phyloP scores from a whole-genome alignment of 2,113 vertebrate species.

The Chionis minor region DNA sequence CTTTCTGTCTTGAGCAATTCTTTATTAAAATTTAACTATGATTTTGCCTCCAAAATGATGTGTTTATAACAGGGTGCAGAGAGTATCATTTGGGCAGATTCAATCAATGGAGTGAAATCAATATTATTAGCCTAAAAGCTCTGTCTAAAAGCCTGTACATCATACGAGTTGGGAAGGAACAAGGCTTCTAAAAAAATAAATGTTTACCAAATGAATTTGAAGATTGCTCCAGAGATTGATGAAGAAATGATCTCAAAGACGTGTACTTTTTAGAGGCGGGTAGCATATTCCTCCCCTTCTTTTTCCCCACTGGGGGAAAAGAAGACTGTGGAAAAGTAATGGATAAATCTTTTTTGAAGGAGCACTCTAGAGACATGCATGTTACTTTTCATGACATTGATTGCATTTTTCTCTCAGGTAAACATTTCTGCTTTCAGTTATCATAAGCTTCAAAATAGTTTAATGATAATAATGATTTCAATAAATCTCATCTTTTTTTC shows the following conservation, averaged over 20 bases:
- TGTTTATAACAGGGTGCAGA: not conserved
- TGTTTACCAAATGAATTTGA: not conserved
- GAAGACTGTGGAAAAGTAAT: not conserved
- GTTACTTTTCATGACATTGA: not conserved
- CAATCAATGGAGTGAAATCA: not conserved
- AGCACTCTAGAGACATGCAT: not conserved
- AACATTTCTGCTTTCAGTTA: not conserved
- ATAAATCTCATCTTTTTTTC: not conserved
- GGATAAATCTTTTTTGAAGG: not conserved
- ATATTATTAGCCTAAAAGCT: slow-evolving; percentile 15
- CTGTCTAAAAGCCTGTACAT: not conserved
- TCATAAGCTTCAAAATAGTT: not conserved
- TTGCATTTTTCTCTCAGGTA: not conserved
- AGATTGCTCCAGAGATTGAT: not conserved
- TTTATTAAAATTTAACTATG: not conserved
- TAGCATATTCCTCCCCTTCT: not conserved
- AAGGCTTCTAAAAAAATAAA: not conserved
- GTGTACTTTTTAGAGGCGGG: accelerated
- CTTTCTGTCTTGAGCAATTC: not conserved
- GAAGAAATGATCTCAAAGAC: not conserved
- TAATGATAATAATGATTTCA: not conserved
- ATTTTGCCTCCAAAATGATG: not conserved
- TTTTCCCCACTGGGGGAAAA: not conserved
- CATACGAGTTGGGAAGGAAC: not conserved
- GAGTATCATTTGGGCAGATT: not conserved